phyloP scores from a whole-genome alignment of 1,140 invertebrate genomes.

The Acromyrmex charruanus region DNA sequence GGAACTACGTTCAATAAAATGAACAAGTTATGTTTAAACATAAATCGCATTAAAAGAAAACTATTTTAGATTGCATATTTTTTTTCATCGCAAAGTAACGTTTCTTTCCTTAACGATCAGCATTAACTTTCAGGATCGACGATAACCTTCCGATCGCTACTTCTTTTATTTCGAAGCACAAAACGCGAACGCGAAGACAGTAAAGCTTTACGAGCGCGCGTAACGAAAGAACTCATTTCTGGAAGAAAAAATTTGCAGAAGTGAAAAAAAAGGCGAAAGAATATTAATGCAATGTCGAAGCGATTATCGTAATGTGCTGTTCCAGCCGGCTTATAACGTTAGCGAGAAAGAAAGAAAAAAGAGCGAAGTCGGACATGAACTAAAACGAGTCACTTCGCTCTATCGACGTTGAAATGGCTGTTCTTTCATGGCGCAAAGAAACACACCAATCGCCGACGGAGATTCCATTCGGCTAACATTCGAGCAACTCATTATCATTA shows the following conservation, averaged over 20 bases:
- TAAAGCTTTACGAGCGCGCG: conserved; percentile 44
- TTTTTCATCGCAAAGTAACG: background rate
- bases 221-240: conserved; percentile 23
- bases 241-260: conserved; percentile 7
- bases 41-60: background rate
- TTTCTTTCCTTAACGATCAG: conserved; percentile 3
- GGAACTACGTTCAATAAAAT: background rate
- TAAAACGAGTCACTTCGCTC: conserved; percentile 50
- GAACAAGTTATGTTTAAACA: background rate
- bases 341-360: background rate
- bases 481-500: conserved; percentile 30
- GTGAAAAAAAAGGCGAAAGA: background rate
- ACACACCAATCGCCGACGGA: conserved; percentile 30
- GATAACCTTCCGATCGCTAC: conserved; percentile 9
- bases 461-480: conserved; percentile 10
- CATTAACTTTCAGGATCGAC: background rate
- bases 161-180: conserved; percentile 1
- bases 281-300: conserved; percentile 36
- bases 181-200: background rate
- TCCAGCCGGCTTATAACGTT: conserved; percentile 20
- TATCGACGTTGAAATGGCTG: conserved; percentile 36
- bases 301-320: conserved; percentile 46
- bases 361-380: background rate
- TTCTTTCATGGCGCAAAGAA: conserved; percentile 37
- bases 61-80: background rate